A percentile compares a stretch with the other conserved stretches of the same genome.
Evolutionary conservation across 2,113 vertebrate species (phyloP).

Genomic region (Spizaetus ornatus): DNA sequence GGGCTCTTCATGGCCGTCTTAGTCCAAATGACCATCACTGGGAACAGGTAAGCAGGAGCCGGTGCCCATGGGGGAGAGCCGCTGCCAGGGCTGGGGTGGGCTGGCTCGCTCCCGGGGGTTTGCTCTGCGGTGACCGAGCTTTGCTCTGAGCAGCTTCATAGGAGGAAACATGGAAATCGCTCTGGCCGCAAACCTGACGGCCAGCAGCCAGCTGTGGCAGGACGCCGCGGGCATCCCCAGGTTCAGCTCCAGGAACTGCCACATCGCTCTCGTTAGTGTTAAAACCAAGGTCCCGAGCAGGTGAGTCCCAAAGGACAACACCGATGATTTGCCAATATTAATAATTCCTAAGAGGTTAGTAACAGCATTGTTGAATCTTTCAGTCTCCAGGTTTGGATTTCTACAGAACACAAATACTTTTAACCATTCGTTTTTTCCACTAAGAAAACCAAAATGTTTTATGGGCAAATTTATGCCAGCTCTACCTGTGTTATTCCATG

Average conservation of each 20-base stretch:
- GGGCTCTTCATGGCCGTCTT: slow-evolving; percentile 11
- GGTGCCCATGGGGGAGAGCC: rapidly evolving
- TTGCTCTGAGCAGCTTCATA: slow-evolving; percentile 28
- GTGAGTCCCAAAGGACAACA: neutral
- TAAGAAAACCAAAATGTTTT: neutral
- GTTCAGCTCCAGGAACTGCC: neutral
- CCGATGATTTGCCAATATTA: rapidly evolving
- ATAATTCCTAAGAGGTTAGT: rapidly evolving
- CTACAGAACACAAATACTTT: neutral
- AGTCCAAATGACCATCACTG: slow-evolving; percentile 3
- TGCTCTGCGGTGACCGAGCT: neutral
- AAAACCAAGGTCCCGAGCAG: slow-evolving; percentile 54
- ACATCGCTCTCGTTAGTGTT: neutral
- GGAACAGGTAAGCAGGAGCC: slow-evolving; percentile 37
- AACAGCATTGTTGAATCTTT: rapidly evolving
- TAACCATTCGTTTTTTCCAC: neutral
- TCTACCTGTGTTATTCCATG: neutral
- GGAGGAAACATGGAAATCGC: slow-evolving; percentile 24
- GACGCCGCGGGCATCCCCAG: rapidly evolving
- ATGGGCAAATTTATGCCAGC: neutral
- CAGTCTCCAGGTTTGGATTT: neutral
- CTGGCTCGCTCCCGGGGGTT: rapidly evolving
- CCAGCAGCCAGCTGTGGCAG: neutral
- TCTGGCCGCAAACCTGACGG: slow-evolving; percentile 19
- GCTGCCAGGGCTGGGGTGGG: neutral